Evolutionary conservation across 2,113 vertebrate genomes (phyloP).

Genomic region (Scomber colias): DNA sequence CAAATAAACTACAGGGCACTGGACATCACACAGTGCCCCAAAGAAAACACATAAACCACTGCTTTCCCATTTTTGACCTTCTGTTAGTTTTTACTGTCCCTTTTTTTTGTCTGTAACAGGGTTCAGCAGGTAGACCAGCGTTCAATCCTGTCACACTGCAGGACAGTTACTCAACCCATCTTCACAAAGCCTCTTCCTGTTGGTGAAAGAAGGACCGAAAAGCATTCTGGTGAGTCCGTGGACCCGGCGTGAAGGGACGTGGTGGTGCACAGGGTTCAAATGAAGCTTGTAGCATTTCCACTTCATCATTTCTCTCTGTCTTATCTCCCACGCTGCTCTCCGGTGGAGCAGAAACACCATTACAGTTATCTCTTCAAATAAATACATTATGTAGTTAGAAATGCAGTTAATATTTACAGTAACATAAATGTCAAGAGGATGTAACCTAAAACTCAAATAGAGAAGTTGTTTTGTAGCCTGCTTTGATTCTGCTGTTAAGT

Average conservation of each 20-base stretch:
- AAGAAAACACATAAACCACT: no score
- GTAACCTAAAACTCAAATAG: slow-evolving; percentile 17
- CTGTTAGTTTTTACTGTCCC: no score
- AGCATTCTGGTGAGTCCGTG: background rate
- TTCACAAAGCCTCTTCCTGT: background rate
- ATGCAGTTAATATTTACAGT: slow-evolving; percentile 32
- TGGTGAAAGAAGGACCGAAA: background rate
- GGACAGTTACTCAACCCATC: background rate
- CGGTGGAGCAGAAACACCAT: slow-evolving; percentile 17
- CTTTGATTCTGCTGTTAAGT: slow-evolving; percentile 15
- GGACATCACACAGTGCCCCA: no score
- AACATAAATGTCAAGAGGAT: slow-evolving; percentile 45
- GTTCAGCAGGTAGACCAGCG: no score
- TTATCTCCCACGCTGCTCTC: slow-evolving; percentile 10
- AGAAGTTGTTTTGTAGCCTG: slow-evolving; percentile 20
- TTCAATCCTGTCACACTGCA: no score
- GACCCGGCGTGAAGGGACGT: background rate
- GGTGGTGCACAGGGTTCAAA: background rate
- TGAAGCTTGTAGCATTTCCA: slow-evolving; percentile 12
- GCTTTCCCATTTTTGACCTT: no score
- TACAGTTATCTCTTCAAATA: slow-evolving; percentile 23
- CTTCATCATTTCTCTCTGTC: slow-evolving; percentile 11
- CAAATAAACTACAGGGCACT: no score
- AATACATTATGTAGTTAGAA: slow-evolving; percentile 35
- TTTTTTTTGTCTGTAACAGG: no score